Conservation (phyloP, 2,797 vertebrate genomes). For the Peromyscus melanophrys region DNA sequence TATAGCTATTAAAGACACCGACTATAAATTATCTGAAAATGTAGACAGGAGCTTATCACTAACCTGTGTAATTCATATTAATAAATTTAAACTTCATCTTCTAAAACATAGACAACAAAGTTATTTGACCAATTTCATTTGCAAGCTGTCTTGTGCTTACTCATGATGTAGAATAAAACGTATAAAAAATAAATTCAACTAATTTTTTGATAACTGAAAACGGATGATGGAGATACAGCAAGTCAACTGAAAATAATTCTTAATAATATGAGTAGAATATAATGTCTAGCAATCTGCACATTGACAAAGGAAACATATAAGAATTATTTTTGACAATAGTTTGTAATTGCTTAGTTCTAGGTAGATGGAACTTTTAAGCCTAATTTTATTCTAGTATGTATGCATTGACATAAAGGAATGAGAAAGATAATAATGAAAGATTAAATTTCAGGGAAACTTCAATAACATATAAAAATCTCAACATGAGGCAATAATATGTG, state of each 20-base stretch:
- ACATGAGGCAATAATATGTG: background rate
- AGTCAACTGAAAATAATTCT: background rate
- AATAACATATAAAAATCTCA: background rate
- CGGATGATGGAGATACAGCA: background rate
- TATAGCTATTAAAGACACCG: background rate
- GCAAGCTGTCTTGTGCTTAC: background rate
- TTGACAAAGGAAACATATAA: background rate
- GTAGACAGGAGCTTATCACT: background rate
- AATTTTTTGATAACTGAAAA: background rate
- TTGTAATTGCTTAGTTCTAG: background rate
- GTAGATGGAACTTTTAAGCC: background rate
- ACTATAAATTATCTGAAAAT: background rate
- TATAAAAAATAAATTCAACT: background rate
- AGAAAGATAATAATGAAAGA: background rate
- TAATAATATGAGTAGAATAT: conserved; percentile 14
- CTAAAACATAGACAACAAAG: background rate
- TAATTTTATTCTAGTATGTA: conserved; percentile 10
- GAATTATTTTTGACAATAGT: background rate
- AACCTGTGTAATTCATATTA: background rate
- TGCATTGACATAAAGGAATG: background rate
- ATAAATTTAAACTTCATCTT: background rate
- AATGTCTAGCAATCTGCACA: background rate
- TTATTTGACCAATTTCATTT: background rate
- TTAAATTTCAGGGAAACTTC: background rate
- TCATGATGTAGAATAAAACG: background rate